Evolutionary conservation across 2,888 invertebrate species (phyloP).

Genomic region (Cistogaster globosa): DNA sequence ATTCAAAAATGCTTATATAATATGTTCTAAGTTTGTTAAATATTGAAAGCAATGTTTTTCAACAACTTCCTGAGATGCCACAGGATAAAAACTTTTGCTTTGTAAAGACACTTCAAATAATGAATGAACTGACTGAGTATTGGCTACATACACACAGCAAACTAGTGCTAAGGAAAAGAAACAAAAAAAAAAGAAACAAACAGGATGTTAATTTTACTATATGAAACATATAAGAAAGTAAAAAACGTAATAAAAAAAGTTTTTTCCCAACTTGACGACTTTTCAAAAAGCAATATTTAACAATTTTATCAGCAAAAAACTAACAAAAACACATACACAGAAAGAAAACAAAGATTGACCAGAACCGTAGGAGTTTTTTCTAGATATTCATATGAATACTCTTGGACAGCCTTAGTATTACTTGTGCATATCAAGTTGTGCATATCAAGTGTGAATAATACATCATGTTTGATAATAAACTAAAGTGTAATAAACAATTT

Average conservation of each 20-base stretch:
- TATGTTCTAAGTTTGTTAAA: conserved; percentile 35
- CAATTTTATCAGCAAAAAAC: conserved; percentile 33
- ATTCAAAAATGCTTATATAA: too few relatives aligned
- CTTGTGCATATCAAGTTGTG: not conserved
- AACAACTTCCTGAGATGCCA: conserved; percentile 69
- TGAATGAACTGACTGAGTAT: conserved; percentile 26
- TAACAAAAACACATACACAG: not conserved
- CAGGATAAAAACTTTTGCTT: conserved; percentile 72
- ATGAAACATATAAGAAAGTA: conserved; percentile 4
- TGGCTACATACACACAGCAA: not conserved
- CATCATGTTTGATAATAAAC: conserved; percentile 67
- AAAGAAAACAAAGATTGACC: conserved; percentile 15
- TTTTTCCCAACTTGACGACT: conserved; percentile 19
- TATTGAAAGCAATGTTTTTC: conserved; percentile 62
- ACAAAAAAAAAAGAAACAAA: conserved; percentile 22
- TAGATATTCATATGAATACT: conserved; percentile 30
- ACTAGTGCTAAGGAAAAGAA: conserved; percentile 5
- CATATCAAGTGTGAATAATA: conserved; percentile 68
- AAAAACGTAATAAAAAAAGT: conserved; percentile 8
- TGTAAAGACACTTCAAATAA: conserved; percentile 61
- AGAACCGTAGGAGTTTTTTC: too few relatives aligned
- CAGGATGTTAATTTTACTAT: conserved; percentile 12
- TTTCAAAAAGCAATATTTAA: conserved; percentile 62
- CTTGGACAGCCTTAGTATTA: not conserved
- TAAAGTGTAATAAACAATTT: not conserved